Evolutionary conservation across 1,140 invertebrate genomes (phyloP).

Genomic region (Diorhabda elongata): DNA sequence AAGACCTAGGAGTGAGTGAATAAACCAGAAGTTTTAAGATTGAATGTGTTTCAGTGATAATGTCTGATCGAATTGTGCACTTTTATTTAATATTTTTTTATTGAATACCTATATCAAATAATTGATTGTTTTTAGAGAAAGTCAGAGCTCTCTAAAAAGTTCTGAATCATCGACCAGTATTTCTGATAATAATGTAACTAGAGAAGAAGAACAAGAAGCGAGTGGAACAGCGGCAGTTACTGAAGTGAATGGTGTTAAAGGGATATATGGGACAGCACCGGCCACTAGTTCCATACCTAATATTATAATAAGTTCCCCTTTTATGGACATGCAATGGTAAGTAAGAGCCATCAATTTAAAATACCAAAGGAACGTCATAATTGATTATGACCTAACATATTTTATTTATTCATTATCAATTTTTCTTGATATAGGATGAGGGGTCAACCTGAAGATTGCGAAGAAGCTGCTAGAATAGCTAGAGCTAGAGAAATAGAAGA

Average conservation of each 20-base stretch:
- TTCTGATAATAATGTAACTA: constrained; percentile 5
- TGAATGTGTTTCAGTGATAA: too few relatives aligned
- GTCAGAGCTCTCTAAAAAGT: not conserved
- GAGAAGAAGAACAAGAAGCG: constrained; percentile 21
- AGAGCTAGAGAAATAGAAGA: constrained; percentile 72
- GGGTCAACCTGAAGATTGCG: constrained; percentile 58
- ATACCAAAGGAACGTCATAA: not conserved
- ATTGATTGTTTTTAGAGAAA: too few relatives aligned
- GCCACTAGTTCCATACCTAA: constrained; percentile 24
- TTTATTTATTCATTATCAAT: constrained; percentile 8
- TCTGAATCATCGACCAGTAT: not conserved
- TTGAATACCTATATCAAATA: too few relatives aligned
- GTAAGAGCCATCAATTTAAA: not conserved
- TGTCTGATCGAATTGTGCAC: too few relatives aligned
- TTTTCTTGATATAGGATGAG: constrained; percentile 48
- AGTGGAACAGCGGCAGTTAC: constrained; percentile 22
- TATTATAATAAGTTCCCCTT: constrained; percentile 30
- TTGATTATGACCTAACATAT: not conserved
- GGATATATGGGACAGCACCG: constrained; percentile 34
- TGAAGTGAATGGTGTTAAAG: constrained; percentile 28
- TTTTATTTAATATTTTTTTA: too few relatives aligned
- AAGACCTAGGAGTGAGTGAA: too few relatives aligned
- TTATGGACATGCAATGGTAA: constrained; percentile 35
- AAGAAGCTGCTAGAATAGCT: constrained; percentile 64
- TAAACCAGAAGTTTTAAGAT: too few relatives aligned